Conservation (phyloP, 2,113 vertebrate species). For the Theristicus caerulescens region DNA sequence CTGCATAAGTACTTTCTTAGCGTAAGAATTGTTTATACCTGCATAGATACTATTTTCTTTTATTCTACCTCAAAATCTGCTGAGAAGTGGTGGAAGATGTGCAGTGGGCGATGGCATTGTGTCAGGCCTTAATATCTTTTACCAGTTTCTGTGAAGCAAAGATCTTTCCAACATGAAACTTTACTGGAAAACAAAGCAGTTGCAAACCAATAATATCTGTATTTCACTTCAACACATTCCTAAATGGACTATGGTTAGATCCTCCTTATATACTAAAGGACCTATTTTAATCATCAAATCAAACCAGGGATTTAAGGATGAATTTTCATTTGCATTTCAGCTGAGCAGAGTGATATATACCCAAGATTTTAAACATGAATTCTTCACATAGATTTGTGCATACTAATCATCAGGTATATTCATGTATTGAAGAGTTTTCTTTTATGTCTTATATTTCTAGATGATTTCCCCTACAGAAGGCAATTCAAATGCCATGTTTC, state of each 20-base stretch:
- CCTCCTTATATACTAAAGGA: not conserved
- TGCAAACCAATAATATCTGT: not conserved
- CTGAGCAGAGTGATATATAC: not conserved
- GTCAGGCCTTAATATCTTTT: not conserved
- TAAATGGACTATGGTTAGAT: not conserved
- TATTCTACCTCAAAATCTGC: not conserved
- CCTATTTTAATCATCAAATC: slow-evolving; percentile 28
- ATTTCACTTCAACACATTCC: not conserved
- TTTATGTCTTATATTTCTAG: not conserved
- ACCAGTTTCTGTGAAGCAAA: not conserved
- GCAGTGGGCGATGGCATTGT: not conserved
- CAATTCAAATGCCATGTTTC: not conserved
- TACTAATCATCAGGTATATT: not conserved
- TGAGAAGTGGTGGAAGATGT: not conserved
- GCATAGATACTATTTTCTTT: not conserved
- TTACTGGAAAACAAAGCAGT: not conserved
- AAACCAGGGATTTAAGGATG: not conserved
- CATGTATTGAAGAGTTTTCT: not conserved
- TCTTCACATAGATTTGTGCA: not conserved
- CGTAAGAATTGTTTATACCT: not conserved
- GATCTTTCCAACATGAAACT: not conserved
- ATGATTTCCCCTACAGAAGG: not conserved
- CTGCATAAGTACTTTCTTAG: not conserved
- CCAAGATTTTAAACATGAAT: not conserved
- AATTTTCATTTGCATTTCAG: slow-evolving; percentile 10